Percentiles rank a stretch among this genome's conserved stretches.
Conservation (phyloP, 2,797 vertebrate species). For the Coendou prehensilis region DNA sequence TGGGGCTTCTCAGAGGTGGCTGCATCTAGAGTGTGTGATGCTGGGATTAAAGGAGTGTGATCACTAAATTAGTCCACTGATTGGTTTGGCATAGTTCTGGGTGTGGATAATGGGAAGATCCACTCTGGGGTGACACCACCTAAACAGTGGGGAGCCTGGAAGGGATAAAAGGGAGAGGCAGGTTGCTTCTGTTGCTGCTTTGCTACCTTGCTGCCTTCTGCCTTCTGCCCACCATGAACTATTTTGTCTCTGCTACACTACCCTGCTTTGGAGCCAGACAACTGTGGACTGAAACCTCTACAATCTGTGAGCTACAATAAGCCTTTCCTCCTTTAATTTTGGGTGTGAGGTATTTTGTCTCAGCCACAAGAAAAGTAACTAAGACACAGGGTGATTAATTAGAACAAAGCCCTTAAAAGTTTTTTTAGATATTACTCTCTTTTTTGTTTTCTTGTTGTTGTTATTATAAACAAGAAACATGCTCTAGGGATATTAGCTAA, state of each 20-base stretch:
- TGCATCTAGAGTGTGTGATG: neutral
- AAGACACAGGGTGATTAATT: neutral
- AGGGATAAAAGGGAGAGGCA: neutral
- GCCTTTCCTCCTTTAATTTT: neutral
- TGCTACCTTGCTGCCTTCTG: neutral
- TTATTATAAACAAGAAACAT: neutral
- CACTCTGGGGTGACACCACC: neutral
- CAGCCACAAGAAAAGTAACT: neutral
- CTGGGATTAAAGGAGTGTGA: neutral
- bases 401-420: slow-evolving; percentile 14
- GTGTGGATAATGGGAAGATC: neutral
- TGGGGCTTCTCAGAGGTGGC: neutral
- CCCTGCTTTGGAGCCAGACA: neutral
- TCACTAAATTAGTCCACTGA: neutral
- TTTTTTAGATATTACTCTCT: neutral
- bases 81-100: neutral
- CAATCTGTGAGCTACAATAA: neutral
- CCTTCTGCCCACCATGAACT: neutral
- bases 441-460: neutral
- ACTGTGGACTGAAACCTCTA: neutral
- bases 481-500: neutral
- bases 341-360: neutral
- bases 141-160: neutral
- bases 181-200: neutral
- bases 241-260: neutral